These are phyloP conservation scores for Oncorhynchus mykiss DNA, from an alignment of 2,113 vertebrate genomes.

Conservation along the genomic window DNA sequence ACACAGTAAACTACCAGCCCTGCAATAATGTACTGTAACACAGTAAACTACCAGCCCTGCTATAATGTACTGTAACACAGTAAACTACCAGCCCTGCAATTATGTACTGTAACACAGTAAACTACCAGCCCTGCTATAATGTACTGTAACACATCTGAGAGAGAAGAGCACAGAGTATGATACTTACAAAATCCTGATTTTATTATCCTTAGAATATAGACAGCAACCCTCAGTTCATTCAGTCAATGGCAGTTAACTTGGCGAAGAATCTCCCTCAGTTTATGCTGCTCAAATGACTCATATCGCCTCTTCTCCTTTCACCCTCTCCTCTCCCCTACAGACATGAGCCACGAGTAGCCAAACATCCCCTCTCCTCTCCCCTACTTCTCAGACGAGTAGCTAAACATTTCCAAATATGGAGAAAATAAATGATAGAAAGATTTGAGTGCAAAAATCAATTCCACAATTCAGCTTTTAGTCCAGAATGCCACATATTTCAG, in stretches of 20 bases:
- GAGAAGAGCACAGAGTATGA: conserved; percentile 29
- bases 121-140: not conserved
- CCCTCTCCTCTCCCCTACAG: conserved; percentile 73
- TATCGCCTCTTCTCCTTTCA: conserved; percentile 73
- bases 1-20: too few relatives aligned
- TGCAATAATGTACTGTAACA: too few relatives aligned
- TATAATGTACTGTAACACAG: too few relatives aligned
- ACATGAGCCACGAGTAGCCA: conserved; percentile 80
- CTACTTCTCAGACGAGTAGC: conserved; percentile 81
- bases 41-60: too few relatives aligned
- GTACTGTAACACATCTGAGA: not conserved
- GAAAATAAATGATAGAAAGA: conserved; percentile 82
- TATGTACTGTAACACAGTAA: not conserved
- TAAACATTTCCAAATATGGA: conserved; percentile 99
- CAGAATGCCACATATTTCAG: conserved; percentile 74
- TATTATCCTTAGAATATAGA: conserved; percentile 47
- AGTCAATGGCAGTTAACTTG: conserved; percentile 54
- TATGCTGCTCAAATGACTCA: conserved; percentile 75
- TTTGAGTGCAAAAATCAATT: conserved; percentile 84
- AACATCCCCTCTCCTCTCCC: conserved; percentile 79
- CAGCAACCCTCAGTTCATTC: conserved; percentile 49
- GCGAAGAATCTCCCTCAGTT: conserved; percentile 55
- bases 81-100: too few relatives aligned
- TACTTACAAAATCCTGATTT: conserved; percentile 68
- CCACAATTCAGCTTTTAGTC: conserved; percentile 73